These are phyloP conservation scores for Sterrhoptilus dennistouni DNA, from an alignment of 2,113 vertebrate species.

Conservation along the genomic window DNA sequence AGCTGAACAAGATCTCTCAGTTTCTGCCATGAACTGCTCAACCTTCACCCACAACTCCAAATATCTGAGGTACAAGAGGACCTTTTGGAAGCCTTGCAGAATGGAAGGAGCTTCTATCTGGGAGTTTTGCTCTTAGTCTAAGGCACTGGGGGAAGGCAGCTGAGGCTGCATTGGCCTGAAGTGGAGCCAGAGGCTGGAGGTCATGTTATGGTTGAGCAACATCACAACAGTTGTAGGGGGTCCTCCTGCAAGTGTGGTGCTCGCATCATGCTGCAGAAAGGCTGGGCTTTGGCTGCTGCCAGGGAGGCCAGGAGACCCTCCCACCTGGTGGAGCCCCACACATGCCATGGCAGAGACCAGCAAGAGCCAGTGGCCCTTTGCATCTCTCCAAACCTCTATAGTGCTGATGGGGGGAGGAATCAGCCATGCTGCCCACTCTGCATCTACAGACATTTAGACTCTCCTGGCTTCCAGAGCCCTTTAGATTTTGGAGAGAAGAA, in stretches of 20 bases:
- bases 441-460: not conserved
- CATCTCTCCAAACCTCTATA: not conserved
- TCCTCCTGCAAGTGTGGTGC: not conserved
- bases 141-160: not conserved
- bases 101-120: not conserved
- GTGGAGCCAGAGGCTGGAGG: not conserved
- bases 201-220: not conserved
- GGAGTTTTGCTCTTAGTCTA: not conserved
- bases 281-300: not conserved
- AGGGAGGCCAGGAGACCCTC: not conserved
- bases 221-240: not conserved
- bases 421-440: fast-evolving
- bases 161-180: not conserved
- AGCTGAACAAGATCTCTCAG: not conserved
- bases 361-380: not conserved
- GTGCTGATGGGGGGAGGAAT: not conserved
- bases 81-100: not conserved
- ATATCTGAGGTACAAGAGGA: not conserved
- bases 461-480: not conserved
- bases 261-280: fast-evolving
- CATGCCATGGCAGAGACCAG: fast-evolving
- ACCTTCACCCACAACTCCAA: not conserved
- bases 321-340: not conserved
- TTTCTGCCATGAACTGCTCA: not conserved
- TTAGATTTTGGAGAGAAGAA: not conserved